Evolutionary conservation across 2,113 vertebrate species (phyloP).

Genomic region (Pedionomus torquatus): DNA sequence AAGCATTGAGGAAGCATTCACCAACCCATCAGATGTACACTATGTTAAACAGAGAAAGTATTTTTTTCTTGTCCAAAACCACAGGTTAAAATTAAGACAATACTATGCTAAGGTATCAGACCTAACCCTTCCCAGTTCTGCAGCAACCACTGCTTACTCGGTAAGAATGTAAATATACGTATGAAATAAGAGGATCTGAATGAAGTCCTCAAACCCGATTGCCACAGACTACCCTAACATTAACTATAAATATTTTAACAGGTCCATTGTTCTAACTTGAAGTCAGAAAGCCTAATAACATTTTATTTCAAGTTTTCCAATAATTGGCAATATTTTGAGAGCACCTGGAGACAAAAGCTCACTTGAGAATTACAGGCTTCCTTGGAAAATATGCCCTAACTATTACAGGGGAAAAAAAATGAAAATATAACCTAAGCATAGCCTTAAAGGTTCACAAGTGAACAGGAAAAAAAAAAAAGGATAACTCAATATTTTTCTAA

Average conservation of each 20-base stretch:
- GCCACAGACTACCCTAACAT: neutral
- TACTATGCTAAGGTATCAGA: neutral
- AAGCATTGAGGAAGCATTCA: neutral
- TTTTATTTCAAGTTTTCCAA: neutral
- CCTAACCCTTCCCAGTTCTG: neutral
- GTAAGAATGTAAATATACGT: neutral
- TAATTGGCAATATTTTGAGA: conserved; percentile 22
- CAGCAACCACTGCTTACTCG: neutral
- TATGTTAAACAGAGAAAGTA: neutral
- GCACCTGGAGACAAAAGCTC: conserved; percentile 39
- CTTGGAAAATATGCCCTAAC: neutral
- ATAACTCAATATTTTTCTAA: neutral
- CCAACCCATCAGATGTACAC: neutral
- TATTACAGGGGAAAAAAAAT: neutral
- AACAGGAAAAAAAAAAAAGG: neutral
- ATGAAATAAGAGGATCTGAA: neutral
- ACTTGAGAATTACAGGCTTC: neutral
- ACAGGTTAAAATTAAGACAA: neutral
- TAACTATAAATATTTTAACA: neutral
- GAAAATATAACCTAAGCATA: neutral
- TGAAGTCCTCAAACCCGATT: neutral
- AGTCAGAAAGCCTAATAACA: neutral
- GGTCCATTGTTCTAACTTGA: neutral
- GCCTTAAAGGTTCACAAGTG: neutral
- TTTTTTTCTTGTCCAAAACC: neutral